Percentiles rank a stretch among this genome's conserved stretches.
Conservation (phyloP, 2,113 vertebrate genomes). For the Erythrolamprus reginae region DNA sequence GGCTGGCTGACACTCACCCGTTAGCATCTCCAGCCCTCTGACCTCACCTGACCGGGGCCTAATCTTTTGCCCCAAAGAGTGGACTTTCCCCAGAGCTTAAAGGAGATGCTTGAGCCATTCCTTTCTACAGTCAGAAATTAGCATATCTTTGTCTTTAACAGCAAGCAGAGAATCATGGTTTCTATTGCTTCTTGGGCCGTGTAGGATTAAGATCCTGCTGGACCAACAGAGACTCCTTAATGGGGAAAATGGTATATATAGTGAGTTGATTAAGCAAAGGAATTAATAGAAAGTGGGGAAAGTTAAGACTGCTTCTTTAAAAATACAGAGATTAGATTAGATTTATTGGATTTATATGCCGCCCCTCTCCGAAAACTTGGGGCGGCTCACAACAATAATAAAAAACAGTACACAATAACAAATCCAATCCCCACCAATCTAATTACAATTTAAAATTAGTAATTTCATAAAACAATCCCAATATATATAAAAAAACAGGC, state of each 20-base stretch:
- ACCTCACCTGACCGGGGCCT: conserved; percentile 59
- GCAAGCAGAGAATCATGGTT: not conserved
- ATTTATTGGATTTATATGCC: too few species aligned
- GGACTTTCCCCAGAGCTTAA: conserved; percentile 35
- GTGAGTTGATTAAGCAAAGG: not conserved
- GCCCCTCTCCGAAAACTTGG: too few species aligned
- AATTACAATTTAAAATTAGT: too few species aligned
- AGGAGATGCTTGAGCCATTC: not conserved
- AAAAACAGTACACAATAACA: too few species aligned
- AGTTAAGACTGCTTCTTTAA: not conserved
- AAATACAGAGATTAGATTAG: not conserved
- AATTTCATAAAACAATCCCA: too few species aligned
- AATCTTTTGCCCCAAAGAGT: not conserved
- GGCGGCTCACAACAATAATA: too few species aligned
- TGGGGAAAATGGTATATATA: not conserved
- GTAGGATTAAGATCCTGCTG: not conserved
- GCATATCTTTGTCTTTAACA: not conserved
- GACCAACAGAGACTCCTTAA: not conserved
- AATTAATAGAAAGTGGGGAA: not conserved
- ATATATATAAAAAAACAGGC: too few species aligned
- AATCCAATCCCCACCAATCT: too few species aligned
- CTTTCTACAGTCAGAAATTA: too few species aligned
- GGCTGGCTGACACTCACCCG: conserved; percentile 70
- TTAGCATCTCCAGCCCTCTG: conserved; percentile 61
- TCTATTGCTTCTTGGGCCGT: not conserved